Evolutionary conservation across 2,113 vertebrate genomes (phyloP), one percentile per base, ranked within the genome.

Genomic region (Rafetus swinhoei): DNA sequence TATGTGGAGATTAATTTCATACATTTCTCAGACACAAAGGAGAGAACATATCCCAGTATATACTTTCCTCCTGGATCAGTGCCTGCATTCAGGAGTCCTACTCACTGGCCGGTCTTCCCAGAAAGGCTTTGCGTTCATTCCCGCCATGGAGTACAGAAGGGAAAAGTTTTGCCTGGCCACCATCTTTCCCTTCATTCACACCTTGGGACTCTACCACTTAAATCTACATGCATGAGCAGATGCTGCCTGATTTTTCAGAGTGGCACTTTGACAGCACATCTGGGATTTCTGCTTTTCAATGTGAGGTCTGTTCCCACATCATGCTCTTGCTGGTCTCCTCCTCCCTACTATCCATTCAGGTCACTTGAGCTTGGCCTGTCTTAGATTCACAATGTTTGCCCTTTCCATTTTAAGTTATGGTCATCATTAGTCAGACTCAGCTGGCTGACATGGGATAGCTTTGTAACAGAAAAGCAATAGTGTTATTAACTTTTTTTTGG

Each of bases 161-260:
- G 6, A 76, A 45, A 22, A 76, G 72, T 5, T 76, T 11, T 45
- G 35, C 72, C 21, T 45, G 22, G 32, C 62, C 32, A 24, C 39
- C 6, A 13, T 45, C 22, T 45, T 39, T 21, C 19, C 35, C 7
- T 77, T 22, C 12, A 77, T 45, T 39, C n/a, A 72, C 19, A 21
- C n/a, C 39, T 77, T 72, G 4, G 3, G 8, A 35, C n/a, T 72
- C 65, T 72, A 72, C 65, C 59, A 82, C 29, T 15, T 81, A 69
- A 21, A 76, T 81, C 94, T 92, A 53, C 39, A 81, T 45, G 87
- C 79, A 82, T 14, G 52, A 69, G 50, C 88, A 59, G 16, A 81
- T 11, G 85, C 53, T 92, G n/a, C 39, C 54, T 0, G 3, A 8
- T 81, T 56, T 81, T n/a, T 59, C 27, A 89, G 81, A 10, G 11